phyloP scores from a whole-genome alignment of 2,797 vertebrate genomes.

The Eulemur albifrons region DNA sequence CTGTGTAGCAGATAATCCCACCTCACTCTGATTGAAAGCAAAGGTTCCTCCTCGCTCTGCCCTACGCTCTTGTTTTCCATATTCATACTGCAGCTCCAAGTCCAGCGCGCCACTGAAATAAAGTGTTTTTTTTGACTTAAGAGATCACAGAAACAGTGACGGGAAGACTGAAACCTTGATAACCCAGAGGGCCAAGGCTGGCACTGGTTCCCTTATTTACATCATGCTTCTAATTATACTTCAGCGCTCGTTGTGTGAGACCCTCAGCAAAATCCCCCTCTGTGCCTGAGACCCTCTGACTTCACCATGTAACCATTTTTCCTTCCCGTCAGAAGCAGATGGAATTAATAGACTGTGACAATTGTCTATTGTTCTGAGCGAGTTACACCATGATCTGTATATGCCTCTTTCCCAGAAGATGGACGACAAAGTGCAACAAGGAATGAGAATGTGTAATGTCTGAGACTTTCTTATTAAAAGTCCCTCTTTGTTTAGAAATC shows the following conservation, averaged over 20 bases:
- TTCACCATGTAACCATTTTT: slow-evolving; percentile 74
- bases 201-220: slow-evolving; percentile 1
- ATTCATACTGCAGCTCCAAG: not conserved
- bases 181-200: not conserved
- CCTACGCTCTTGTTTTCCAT: not conserved
- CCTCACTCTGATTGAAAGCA: not conserved
- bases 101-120: not conserved
- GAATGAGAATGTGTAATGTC: slow-evolving; percentile 73
- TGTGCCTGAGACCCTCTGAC: slow-evolving; percentile 68
- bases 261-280: slow-evolving; percentile 59
- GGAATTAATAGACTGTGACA: slow-evolving; percentile 72
- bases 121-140: not conserved
- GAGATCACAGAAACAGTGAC: not conserved
- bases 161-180: not conserved
- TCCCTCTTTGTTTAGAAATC: slow-evolving; percentile 70
- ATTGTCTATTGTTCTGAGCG: slow-evolving; percentile 68
- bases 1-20: not conserved
- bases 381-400: slow-evolving; percentile 47
- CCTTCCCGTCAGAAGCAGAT: slow-evolving; percentile 66
- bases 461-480: slow-evolving; percentile 60
- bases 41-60: not conserved
- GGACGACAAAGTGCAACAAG: not conserved
- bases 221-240: slow-evolving; percentile 60
- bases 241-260: not conserved
- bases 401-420: slow-evolving; percentile 70